Conservation (phyloP, 2,113 vertebrate species). For the Meles meles region DNA sequence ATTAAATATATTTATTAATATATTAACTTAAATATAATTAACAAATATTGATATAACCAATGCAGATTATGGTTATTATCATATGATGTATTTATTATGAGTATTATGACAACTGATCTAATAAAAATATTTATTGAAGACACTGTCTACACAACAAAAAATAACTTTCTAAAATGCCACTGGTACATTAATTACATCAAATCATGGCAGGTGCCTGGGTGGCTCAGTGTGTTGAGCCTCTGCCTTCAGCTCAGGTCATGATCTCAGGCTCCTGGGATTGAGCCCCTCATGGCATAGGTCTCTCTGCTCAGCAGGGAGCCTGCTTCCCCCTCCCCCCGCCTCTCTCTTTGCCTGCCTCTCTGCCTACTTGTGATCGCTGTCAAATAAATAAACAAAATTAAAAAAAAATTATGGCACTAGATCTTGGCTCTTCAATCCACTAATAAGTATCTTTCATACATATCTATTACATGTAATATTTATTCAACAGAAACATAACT, state of each 20-base stretch:
- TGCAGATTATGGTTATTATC: neutral
- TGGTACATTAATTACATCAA: conserved; percentile 12
- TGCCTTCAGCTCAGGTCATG: no score
- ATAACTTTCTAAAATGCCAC: neutral
- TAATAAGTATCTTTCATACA: neutral
- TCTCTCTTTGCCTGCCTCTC: no score
- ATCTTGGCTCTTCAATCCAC: neutral
- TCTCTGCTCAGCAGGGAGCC: no score
- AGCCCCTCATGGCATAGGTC: no score
- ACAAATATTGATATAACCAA: neutral
- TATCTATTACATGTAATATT: neutral
- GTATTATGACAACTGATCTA: neutral
- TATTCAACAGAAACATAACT: neutral
- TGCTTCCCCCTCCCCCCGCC: no score
- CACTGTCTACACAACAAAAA: neutral
- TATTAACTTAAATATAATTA: no score
- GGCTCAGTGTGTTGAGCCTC: no score
- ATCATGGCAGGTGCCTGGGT: neutral
- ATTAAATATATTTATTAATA: no score
- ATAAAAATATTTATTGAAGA: conserved; percentile 18
- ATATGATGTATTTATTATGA: neutral
- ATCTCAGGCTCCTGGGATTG: no score
- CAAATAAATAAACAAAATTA: no score
- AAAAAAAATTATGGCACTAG: neutral
- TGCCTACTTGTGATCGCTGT: no score